These are phyloP conservation scores for Gryllus longicercus DNA, from an alignment of 2,888 invertebrate species.

Conservation along the genomic window DNA sequence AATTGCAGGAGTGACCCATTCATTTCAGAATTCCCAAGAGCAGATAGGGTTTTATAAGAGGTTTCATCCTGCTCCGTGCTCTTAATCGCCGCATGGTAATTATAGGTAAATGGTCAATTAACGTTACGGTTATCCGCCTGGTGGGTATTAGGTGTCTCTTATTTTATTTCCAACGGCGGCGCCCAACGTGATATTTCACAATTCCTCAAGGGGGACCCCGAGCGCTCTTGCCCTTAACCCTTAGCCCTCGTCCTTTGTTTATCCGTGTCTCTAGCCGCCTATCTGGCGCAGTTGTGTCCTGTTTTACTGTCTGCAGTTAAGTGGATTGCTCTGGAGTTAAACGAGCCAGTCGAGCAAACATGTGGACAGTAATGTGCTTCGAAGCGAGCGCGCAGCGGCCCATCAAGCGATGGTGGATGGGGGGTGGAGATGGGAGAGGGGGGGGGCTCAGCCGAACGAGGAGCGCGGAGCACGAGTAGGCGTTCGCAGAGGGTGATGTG, in stretches of 20 bases:
- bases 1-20: no score
- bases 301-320: conserved; percentile 10
- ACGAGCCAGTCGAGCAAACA: not conserved
- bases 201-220: not conserved
- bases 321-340: conserved; percentile 17
- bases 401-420: not conserved
- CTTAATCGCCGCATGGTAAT: not conserved
- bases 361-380: conserved; percentile 7
- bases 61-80: not conserved
- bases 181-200: not conserved
- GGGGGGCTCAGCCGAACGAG: not conserved
- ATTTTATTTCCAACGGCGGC: not conserved
- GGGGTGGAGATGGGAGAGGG: no score
- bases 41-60: not conserved
- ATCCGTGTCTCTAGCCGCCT: not conserved
- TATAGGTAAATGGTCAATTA: conserved; percentile 17
- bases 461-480: no score
- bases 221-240: not conserved
- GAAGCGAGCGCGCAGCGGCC: not conserved
- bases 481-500: no score
- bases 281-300: conserved; percentile 11
- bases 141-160: not conserved
- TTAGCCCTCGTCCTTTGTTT: not conserved
- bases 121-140: not conserved
- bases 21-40: not conserved